Evolutionary conservation across 2,888 invertebrate species (phyloP), one percentile per base, ranked within the genome.

Genomic region (Drosophila falleni): DNA sequence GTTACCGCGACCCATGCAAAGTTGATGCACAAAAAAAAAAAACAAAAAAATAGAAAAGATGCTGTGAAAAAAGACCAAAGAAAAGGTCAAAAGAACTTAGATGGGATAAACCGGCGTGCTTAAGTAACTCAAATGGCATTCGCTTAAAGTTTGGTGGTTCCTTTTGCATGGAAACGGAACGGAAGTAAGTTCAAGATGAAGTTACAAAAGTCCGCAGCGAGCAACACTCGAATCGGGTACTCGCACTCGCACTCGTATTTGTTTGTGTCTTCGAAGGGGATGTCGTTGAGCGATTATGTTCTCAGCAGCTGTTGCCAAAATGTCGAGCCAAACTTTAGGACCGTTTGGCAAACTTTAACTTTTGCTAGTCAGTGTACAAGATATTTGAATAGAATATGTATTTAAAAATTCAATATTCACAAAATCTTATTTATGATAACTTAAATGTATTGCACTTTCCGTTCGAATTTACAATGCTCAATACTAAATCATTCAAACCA

Each of bases 51-150:
- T n/a, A 35, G 1, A 19, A 13, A 44, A 11, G 6, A 8, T 35
- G 33, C 62, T 59, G 65, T 55, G 35, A 39, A 65, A 59, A 67
- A 68, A 65, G 31, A 55, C n/a, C 39, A 70, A 31, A 16, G 58
- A 77, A 74, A 86, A 85, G 85, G 89, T 87, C 89, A 84, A 81
- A 89, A 80, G 80, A 89, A 87, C 89, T 87, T 81, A 80, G 81
- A 68, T 75, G 75, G 82, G 82, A 86, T 89, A 87, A 86, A 78
- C 87, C 73, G 80, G 71, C 60, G 55, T 67, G 75, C 86, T 82
- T 82, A 87, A 82, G 82, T 85, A 82, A 73, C 82, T 80, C 77
- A 74, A 87, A 81, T 85, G 73, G 87, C 71, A 74, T 72, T 80
- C 66, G 79, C 77, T 78, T 81, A 76, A 89, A 89, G 76, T 80